phyloP scores from a whole-genome alignment of 2,797 vertebrate genomes.

The Danio kyathit region DNA sequence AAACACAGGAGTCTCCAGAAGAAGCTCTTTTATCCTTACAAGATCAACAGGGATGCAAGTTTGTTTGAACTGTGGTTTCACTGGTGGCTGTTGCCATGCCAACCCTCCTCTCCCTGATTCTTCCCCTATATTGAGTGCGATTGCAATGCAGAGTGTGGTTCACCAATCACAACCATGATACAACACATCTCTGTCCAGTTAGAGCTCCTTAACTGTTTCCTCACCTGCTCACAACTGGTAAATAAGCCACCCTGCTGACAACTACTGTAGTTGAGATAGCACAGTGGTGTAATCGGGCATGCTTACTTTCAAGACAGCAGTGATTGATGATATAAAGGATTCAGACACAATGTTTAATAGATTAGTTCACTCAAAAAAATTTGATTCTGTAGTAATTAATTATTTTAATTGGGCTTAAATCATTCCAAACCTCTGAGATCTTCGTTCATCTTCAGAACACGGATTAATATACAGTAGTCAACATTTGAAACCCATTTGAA shows the following conservation, averaged over 20 bases:
- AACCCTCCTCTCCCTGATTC: conserved; percentile 65
- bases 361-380: too few relatives aligned
- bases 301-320: neutral
- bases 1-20: conserved; percentile 34
- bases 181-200: conserved; percentile 31
- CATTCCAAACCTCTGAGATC: too few relatives aligned
- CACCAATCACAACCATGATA: conserved; percentile 62
- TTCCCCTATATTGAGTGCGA: conserved; percentile 66
- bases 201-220: conserved; percentile 18
- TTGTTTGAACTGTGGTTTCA: conserved; percentile 76
- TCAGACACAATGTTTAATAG: neutral
- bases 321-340: neutral
- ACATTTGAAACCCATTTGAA: too few relatives aligned
- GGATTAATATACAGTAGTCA: too few relatives aligned
- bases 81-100: conserved; percentile 78
- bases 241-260: neutral
- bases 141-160: conserved; percentile 69
- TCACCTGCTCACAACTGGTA: conserved; percentile 6
- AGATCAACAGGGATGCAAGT: conserved; percentile 60
- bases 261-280: neutral
- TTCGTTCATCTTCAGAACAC: too few relatives aligned
- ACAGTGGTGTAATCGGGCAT: neutral
- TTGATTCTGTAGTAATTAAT: too few relatives aligned
- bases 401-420: too few relatives aligned
- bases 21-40: conserved; percentile 41